Percentiles rank a stretch among this genome's conserved stretches.
phyloP scores from a whole-genome alignment of 2,888 invertebrate genomes.

The Ochropacha duplaris region DNA sequence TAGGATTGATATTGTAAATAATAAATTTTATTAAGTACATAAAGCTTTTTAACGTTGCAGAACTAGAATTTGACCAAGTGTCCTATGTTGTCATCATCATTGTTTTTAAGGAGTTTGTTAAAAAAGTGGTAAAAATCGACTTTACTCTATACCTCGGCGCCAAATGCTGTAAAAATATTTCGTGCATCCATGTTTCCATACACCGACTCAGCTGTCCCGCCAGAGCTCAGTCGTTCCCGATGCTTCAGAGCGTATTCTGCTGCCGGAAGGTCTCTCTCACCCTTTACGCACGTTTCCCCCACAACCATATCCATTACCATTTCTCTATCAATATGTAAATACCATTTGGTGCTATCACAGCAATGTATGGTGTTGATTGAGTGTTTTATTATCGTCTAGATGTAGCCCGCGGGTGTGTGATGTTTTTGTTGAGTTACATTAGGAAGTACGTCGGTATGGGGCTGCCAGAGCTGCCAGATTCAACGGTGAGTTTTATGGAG shows the following conservation, averaged over 20 bases:
- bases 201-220: slow-evolving; percentile 18
- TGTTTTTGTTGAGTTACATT: slow-evolving; percentile 72
- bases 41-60: too few species aligned
- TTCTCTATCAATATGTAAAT: slow-evolving; percentile 26
- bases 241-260: slow-evolving; percentile 77
- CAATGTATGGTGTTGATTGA: slow-evolving; percentile 35
- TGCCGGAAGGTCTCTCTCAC: slow-evolving; percentile 70
- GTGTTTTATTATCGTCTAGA: slow-evolving; percentile 29
- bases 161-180: background rate
- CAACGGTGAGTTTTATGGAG: slow-evolving; percentile 64
- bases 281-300: slow-evolving; percentile 5
- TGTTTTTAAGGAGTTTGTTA: too few species aligned
- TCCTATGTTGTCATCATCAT: too few species aligned
- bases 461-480: slow-evolving; percentile 73
- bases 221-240: slow-evolving; percentile 57
- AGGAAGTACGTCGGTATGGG: slow-evolving; percentile 70
- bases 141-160: background rate
- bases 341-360: slow-evolving; percentile 8
- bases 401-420: slow-evolving; percentile 44
- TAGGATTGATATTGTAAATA: too few species aligned
- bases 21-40: too few species aligned
- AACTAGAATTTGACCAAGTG: too few species aligned
- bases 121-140: too few species aligned
- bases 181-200: slow-evolving; percentile 11
- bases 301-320: slow-evolving; percentile 24